Percentiles rank a stretch among this genome's conserved stretches.
These are phyloP conservation scores for Tholera decimalis DNA, from an alignment of 2,888 invertebrate genomes.

Conservation along the genomic window DNA sequence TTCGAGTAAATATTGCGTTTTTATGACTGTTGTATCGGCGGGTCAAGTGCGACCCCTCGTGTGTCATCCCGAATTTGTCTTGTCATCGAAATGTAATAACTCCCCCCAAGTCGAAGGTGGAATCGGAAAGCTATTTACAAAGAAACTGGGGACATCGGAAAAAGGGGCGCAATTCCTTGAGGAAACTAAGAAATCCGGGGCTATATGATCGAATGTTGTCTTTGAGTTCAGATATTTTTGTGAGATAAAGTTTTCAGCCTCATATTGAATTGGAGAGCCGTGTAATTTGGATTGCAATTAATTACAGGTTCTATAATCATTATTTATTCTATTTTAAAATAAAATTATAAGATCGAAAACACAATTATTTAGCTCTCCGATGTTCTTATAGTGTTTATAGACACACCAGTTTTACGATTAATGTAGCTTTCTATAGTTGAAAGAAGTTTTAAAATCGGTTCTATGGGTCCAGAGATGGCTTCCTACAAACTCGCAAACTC, in stretches of 20 bases:
- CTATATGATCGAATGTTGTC: constrained; percentile 67
- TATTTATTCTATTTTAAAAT: too few relatives aligned
- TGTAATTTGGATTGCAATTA: neutral
- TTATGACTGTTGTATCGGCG: constrained; percentile 60
- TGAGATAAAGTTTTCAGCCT: constrained; percentile 19
- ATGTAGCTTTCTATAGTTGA: too few relatives aligned
- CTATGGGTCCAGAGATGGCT: too few relatives aligned
- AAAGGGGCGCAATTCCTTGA: constrained; percentile 73
- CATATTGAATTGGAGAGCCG: neutral
- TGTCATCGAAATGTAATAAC: constrained; percentile 91
- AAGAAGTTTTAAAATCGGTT: too few relatives aligned
- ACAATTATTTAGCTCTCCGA: too few relatives aligned
- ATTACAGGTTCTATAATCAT: neutral
- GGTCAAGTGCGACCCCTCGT: constrained; percentile 79
- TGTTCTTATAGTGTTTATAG: too few relatives aligned
- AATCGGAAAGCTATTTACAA: constrained; percentile 87
- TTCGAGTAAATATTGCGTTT: constrained; percentile 58
- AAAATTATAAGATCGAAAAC: too few relatives aligned
- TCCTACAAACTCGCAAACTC: too few relatives aligned
- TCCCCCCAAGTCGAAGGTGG: constrained; percentile 73
- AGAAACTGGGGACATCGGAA: constrained; percentile 75
- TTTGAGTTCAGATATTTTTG: constrained; percentile 34
- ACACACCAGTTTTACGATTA: too few relatives aligned
- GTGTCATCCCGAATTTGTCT: constrained; percentile 86
- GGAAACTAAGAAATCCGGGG: constrained; percentile 78